Conservation (phyloP, 2,113 vertebrate species). For the Pantherophis guttatus region DNA sequence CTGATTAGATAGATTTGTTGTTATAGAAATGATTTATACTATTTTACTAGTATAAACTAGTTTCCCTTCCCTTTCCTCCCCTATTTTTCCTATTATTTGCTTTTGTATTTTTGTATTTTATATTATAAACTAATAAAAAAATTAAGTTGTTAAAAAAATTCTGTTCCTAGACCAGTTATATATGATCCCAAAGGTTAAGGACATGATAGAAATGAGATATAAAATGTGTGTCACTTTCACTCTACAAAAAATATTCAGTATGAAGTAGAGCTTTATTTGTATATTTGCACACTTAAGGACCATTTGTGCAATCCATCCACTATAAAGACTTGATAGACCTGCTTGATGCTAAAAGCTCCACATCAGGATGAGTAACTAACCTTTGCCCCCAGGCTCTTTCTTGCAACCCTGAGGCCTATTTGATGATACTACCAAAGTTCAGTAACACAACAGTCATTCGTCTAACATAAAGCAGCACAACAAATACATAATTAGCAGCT, state of each 20-base stretch:
- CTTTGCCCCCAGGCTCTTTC: background rate
- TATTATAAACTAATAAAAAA: too few species aligned
- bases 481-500: background rate
- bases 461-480: background rate
- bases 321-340: background rate
- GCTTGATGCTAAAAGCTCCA: background rate
- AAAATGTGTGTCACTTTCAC: background rate
- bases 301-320: background rate
- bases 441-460: background rate
- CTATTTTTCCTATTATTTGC: too few species aligned
- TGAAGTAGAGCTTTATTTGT: background rate
- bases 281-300: too few species aligned
- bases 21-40: too few species aligned
- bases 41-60: too few species aligned
- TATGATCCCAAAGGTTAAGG: background rate
- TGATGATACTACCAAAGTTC: background rate
- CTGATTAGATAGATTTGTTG: too few species aligned
- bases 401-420: background rate
- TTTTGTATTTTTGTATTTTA: too few species aligned
- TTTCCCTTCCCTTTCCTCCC: too few species aligned
- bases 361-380: background rate
- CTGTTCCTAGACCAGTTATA: background rate
- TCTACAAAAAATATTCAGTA: background rate
- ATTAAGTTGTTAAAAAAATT: background rate
- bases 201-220: background rate